Percentiles rank a stretch among this genome's conserved stretches.
phyloP scores from a whole-genome alignment of 2,888 invertebrate species.

The Tachina grossa region DNA sequence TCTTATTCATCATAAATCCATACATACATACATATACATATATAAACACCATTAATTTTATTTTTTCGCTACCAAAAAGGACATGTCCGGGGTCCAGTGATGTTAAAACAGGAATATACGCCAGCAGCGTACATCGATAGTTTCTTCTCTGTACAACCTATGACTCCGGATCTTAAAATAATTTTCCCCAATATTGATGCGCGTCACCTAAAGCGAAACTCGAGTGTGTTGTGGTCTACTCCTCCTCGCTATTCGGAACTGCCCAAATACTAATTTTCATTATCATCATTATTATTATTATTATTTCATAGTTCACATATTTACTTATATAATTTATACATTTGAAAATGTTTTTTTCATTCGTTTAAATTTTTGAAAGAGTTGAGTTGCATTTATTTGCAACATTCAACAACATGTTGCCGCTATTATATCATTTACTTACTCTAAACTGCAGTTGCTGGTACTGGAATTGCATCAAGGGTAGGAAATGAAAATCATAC shows the following conservation, averaged over 20 bases:
- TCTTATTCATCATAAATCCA: neutral
- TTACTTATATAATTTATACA: neutral
- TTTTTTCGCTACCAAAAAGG: slow-evolving; percentile 69
- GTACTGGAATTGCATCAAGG: neutral
- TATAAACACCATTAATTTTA: neutral
- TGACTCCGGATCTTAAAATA: slow-evolving; percentile 86
- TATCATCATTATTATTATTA: neutral
- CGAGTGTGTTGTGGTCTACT: slow-evolving; percentile 89
- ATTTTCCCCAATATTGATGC: slow-evolving; percentile 88
- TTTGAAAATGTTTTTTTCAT: neutral
- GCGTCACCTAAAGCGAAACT: slow-evolving; percentile 87
- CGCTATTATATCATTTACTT: neutral
- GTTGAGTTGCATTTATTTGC: neutral
- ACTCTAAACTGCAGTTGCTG: neutral
- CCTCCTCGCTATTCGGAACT: slow-evolving; percentile 87
- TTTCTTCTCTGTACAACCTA: slow-evolving; percentile 86
- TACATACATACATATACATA: neutral
- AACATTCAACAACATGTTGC: neutral
- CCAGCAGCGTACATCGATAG: slow-evolving; percentile 83
- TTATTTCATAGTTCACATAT: slow-evolving; percentile 15
- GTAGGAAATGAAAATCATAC: neutral
- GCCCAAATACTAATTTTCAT: slow-evolving; percentile 79
- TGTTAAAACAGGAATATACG: slow-evolving; percentile 83
- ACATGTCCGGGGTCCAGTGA: slow-evolving; percentile 83
- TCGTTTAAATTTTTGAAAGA: slow-evolving; percentile 1